These are phyloP conservation scores for Pocillopora damicornis DNA, from an alignment of 64 coral and sea anemone species.

Conservation along the genomic window DNA sequence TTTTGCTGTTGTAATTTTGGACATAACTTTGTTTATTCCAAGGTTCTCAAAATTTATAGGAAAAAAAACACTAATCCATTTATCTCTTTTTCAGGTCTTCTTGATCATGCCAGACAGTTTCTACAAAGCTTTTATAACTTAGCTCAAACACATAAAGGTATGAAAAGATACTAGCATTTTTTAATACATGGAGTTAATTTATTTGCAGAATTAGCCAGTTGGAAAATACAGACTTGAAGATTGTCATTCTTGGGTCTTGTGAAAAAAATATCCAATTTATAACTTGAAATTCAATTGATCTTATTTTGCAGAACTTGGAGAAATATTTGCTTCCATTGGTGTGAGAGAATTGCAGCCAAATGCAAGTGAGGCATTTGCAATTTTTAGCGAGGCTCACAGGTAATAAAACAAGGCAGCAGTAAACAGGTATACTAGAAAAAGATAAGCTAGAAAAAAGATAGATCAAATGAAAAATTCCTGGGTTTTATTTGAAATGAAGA, in stretches of 20 bases:
- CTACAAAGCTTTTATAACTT: slow-evolving; percentile 97
- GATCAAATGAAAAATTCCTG: too few species aligned
- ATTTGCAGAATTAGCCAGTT: too few species aligned
- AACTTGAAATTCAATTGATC: neutral
- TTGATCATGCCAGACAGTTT: slow-evolving; percentile 91
- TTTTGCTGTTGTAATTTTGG: neutral
- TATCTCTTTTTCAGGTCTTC: slow-evolving; percentile 53
- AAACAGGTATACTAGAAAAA: too few species aligned
- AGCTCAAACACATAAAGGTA: slow-evolving; percentile 96
- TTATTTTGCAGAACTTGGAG: slow-evolving; percentile 72
- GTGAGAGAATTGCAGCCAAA: slow-evolving; percentile 97
- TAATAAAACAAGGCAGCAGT: neutral
- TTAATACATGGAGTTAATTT: too few species aligned
- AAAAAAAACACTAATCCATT: too few species aligned
- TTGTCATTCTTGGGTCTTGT: too few species aligned
- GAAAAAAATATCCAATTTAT: too few species aligned
- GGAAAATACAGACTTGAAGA: too few species aligned
- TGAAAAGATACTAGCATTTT: neutral
- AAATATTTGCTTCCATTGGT: slow-evolving; percentile 98
- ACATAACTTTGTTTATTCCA: too few species aligned
- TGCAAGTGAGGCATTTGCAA: slow-evolving; percentile 97
- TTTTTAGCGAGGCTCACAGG: slow-evolving; percentile 96
- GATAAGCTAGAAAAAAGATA: too few species aligned
- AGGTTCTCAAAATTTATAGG: too few species aligned
- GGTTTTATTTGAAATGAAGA: too few species aligned